Base-by-base conservation (phyloP, 1,140 invertebrate genomes). In the Liolophura sinensis region DNA sequence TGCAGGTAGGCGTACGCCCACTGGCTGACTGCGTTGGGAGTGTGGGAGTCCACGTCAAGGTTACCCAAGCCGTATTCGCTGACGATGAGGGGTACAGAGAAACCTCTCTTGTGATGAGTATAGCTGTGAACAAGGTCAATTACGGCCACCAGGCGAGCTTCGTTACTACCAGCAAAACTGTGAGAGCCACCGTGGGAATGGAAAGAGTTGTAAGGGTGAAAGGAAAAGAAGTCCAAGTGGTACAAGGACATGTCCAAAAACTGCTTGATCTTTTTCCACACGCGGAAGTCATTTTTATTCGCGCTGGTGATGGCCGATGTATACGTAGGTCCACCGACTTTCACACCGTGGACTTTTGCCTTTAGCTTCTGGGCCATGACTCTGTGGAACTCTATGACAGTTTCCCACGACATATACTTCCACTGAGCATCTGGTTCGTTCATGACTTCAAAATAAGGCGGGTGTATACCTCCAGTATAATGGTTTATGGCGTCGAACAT, bases 61-160 rank as follows among this genome's bases (percentile, higher is more conserved):
- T 46, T 46, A 9, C 24, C 25, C 25, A 60, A 47, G 7, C 64
- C 64, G 20, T 54, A 65, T 56, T 65, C 64, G 46, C 57, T 65
- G n/a, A 60, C 12, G n/a, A 65, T 54, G 14, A 65, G 40, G 25
- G 64, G 64, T 0, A 65, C 58, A 25, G 24, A 14, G 25, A 16
- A 50, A 14, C 64, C 56, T 24, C 27, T 65, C 46, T 55, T 65
- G 16, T 48, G 16, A 18, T 60, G 16, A 11, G 64, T 58, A 47
- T 65, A 65, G 24, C 46, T 65, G 52, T 65, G 57, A 16, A 65
- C 57, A 18, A 60, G n/a, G 47, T 65, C 64, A 4, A 65, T 65
- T 25, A 52, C 59, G 1, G 57, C 64, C 24, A 20, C 58, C 11
- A 65, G 27, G 46, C 64, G 22, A 18, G 64, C 57, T 60, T 59